Conservation (phyloP, 2,113 vertebrate species). For the Chamaetylas fuelleborni region DNA sequence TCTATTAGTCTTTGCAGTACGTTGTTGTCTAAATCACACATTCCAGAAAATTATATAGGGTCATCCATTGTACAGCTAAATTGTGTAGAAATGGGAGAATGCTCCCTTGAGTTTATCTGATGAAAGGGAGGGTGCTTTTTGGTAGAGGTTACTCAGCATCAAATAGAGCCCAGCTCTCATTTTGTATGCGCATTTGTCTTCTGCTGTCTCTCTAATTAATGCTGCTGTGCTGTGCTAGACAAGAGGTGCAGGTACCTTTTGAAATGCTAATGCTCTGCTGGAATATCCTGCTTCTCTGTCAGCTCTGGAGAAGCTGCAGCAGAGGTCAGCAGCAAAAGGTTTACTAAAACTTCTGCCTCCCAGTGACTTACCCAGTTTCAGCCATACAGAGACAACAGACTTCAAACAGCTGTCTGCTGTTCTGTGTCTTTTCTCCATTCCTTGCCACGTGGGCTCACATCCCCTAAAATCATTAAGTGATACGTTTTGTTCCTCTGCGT, state of each 20-base stretch:
- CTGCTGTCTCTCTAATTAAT: conserved; percentile 33
- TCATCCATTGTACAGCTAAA: not conserved
- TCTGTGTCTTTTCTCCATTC: not conserved
- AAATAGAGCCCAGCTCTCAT: not conserved
- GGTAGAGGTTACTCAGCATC: conserved; percentile 1
- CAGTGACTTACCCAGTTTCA: not conserved
- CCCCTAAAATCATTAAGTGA: not conserved
- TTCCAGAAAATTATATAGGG: not conserved
- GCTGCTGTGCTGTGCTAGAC: not conserved
- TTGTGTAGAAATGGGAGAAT: not conserved
- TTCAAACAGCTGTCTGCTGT: not conserved
- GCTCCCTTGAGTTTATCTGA: not conserved
- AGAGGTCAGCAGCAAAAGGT: not conserved
- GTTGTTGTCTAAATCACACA: not conserved
- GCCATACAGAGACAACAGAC: not conserved
- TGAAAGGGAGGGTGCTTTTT: not conserved
- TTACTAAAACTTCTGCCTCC: not conserved
- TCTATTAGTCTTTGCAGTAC: not conserved
- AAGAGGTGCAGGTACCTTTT: conserved; percentile 12
- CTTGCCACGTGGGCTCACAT: rapidly evolving
- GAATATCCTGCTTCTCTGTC: not conserved
- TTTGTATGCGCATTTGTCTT: conserved; percentile 24
- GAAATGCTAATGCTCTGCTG: conserved; percentile 6
- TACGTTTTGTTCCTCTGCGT: not conserved
- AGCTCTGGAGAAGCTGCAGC: not conserved